phyloP scores from a whole-genome alignment of 2,888 invertebrate species.

The Aporophyla nigra region DNA sequence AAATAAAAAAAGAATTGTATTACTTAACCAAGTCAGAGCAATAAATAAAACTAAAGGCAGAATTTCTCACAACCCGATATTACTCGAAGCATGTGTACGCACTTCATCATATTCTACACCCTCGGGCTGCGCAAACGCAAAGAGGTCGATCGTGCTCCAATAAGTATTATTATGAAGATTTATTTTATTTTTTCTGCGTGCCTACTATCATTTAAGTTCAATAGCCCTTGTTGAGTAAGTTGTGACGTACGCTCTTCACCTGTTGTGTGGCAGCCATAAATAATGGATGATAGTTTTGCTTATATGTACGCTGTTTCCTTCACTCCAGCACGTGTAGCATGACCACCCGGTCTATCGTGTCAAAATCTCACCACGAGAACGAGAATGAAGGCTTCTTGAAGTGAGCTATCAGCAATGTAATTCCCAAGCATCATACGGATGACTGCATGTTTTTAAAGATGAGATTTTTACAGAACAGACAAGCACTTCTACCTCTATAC shows the following conservation, averaged over 20 bases:
- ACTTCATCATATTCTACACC: conserved; percentile 65
- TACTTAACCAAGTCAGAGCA: conserved; percentile 43
- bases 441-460: background rate
- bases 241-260: conserved; percentile 49
- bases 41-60: conserved; percentile 59
- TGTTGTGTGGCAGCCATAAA: conserved; percentile 12
- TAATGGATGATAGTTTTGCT: background rate
- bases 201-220: conserved; percentile 60
- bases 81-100: conserved; percentile 58
- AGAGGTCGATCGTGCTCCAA: conserved; percentile 66
- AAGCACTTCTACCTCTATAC: too few relatives aligned
- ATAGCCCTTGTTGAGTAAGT: conserved; percentile 58
- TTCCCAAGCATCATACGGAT: background rate
- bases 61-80: conserved; percentile 62
- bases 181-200: conserved; percentile 54
- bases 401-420: background rate
- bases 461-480: background rate
- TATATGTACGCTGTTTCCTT: background rate
- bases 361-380: background rate
- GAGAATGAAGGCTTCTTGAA: background rate
- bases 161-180: conserved; percentile 64
- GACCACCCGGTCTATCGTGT: too few relatives aligned
- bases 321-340: background rate
- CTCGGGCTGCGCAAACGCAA: conserved; percentile 60
- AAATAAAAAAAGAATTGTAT: conserved; percentile 23